A percentile compares a stretch with the other conserved stretches of the same genome.
These are phyloP conservation scores for Trichonephila clavipes DNA, from an alignment of 1,140 invertebrate species.

Conservation along the genomic window DNA sequence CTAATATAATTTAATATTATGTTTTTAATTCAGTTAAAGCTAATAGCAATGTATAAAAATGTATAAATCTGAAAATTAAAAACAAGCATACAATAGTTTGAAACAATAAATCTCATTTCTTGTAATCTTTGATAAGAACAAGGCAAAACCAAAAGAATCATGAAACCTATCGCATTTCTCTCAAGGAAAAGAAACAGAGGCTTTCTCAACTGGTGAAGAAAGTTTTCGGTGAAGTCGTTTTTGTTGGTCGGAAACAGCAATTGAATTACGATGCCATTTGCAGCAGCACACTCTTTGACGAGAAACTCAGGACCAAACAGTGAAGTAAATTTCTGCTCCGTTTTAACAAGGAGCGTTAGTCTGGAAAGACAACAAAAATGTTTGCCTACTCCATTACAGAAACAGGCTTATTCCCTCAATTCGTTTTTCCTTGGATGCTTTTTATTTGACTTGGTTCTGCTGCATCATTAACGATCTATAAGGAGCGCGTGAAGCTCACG, in stretches of 20 bases:
- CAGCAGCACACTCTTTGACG: background rate
- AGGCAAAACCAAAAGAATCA: background rate
- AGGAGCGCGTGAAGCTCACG: background rate
- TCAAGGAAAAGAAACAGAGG: background rate
- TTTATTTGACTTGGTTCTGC: background rate
- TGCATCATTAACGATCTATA: slow-evolving; percentile 6
- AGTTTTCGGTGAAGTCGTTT: background rate
- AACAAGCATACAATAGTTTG: no score
- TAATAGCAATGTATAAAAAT: no score
- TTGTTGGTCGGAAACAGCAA: background rate
- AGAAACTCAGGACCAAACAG: background rate
- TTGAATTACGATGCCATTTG: slow-evolving; percentile 1
- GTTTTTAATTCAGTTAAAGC: no score
- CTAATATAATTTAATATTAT: no score
- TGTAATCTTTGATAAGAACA: no score
- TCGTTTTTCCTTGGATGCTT: background rate
- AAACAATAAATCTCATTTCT: no score
- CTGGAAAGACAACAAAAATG: background rate
- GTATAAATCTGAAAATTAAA: no score
- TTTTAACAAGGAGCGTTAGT: background rate
- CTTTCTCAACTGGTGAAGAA: background rate
- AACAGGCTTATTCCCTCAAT: background rate
- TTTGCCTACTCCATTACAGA: background rate
- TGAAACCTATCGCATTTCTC: background rate
- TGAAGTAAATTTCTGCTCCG: background rate